Conservation (phyloP, 2,888 invertebrate species). For the Pyralis farinalis region DNA sequence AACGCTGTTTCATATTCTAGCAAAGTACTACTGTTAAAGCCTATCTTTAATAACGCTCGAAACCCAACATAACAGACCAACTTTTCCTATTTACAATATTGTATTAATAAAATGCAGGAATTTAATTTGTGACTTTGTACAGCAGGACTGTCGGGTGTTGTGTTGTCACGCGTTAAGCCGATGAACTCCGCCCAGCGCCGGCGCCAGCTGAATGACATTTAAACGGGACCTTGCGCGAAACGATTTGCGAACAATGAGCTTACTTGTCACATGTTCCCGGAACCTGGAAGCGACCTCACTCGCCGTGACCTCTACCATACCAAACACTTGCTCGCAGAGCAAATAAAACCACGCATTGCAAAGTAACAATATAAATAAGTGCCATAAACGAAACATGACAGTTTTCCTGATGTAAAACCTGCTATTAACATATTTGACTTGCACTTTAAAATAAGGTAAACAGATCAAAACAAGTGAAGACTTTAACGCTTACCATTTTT, state of each 20-base stretch:
- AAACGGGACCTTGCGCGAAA: conserved; percentile 60
- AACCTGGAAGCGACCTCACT: conserved; percentile 58
- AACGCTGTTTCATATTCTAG: no score
- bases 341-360: conserved; percentile 9
- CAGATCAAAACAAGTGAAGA: conserved; percentile 3
- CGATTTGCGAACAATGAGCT: conserved; percentile 68
- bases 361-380: conserved; percentile 12
- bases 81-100: no score
- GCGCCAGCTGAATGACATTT: conserved; percentile 71
- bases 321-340: conserved; percentile 12
- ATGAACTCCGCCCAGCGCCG: conserved; percentile 38
- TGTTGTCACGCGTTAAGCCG: background rate
- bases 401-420: conserved; percentile 4
- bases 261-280: conserved; percentile 67
- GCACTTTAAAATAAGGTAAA: conserved; percentile 9
- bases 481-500: conserved; percentile 6
- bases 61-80: no score
- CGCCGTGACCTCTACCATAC: conserved; percentile 39
- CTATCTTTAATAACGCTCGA: no score
- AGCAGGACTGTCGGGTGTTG: conserved; percentile 11
- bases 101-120: no score
- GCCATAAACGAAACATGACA: conserved; percentile 8
- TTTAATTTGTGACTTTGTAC: background rate
- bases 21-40: no score
- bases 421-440: conserved; percentile 9